These are phyloP conservation scores for Ivindomyrus marchei DNA, from an alignment of 2,113 vertebrate genomes.

Conservation along the genomic window DNA sequence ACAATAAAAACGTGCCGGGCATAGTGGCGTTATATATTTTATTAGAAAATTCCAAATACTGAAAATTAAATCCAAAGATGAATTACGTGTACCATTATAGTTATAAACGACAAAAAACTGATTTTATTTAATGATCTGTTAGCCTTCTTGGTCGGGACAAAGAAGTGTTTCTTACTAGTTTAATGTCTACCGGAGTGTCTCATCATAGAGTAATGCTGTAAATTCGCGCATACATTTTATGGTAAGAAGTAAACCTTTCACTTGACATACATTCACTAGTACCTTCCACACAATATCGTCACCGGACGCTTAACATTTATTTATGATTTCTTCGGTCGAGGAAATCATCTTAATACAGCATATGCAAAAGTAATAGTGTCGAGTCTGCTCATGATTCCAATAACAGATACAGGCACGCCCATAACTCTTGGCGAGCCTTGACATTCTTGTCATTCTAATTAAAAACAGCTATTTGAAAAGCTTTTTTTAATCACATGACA, in stretches of 20 bases:
- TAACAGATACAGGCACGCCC: neutral
- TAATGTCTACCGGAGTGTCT: neutral
- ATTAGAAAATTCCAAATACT: neutral
- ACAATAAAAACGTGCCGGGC: neutral
- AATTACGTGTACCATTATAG: neutral
- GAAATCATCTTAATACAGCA: neutral
- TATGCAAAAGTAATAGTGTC: neutral
- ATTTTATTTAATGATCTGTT: neutral
- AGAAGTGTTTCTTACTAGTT: neutral
- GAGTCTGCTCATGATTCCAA: neutral
- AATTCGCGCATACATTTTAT: neutral
- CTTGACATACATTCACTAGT: neutral
- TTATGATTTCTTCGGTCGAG: neutral
- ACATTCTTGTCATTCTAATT: neutral
- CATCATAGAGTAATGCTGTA: neutral
- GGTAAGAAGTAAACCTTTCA: neutral
- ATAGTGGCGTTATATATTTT: neutral
- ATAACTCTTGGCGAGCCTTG: neutral
- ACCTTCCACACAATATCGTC: neutral
- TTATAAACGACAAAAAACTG: neutral
- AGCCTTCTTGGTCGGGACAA: neutral
- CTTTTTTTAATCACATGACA: conserved; percentile 1
- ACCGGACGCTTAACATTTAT: neutral
- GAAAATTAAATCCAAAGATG: neutral
- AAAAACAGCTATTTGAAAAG: conserved; percentile 9